Percentiles rank a stretch among this genome's conserved stretches.
These are phyloP conservation scores for Synergus laeviventris DNA, from an alignment of 2,888 invertebrate genomes.

Conservation along the genomic window DNA sequence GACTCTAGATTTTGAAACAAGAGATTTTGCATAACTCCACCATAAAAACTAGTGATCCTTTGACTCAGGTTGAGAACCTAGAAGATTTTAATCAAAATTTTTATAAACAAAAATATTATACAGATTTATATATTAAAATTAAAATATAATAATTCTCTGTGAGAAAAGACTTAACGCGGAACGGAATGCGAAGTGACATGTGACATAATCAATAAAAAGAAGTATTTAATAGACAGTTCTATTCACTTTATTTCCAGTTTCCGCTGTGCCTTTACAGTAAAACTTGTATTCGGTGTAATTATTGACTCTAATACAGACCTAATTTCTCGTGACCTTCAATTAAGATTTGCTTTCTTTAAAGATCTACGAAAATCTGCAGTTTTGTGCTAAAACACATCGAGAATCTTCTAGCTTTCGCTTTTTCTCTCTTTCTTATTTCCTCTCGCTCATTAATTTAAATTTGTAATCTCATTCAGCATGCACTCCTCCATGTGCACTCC, in stretches of 20 bases:
- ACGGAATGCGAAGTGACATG: conserved; percentile 1
- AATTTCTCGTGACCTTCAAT: conserved; percentile 68
- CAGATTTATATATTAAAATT: background rate
- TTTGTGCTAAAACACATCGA: conserved; percentile 45
- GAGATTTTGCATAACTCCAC: background rate
- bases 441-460: conserved; percentile 50
- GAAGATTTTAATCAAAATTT: background rate
- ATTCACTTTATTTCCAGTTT: conserved; percentile 74
- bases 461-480: conserved; percentile 55
- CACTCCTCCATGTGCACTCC: conserved; percentile 55
- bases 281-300: conserved; percentile 69
- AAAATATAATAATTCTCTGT: conserved; percentile 3
- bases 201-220: conserved; percentile 11
- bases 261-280: conserved; percentile 72
- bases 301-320: conserved; percentile 69
- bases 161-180: background rate
- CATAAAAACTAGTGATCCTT: background rate
- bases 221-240: conserved; percentile 62
- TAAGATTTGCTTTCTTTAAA: conserved; percentile 59
- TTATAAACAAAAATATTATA: background rate
- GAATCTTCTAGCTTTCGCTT: conserved; percentile 49
- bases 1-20: no score
- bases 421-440: conserved; percentile 49
- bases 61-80: conserved; percentile 23
- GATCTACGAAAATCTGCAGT: conserved; percentile 44